Base-by-base conservation (phyloP, 2,113 vertebrate species). In the Fukomys damarensis region DNA sequence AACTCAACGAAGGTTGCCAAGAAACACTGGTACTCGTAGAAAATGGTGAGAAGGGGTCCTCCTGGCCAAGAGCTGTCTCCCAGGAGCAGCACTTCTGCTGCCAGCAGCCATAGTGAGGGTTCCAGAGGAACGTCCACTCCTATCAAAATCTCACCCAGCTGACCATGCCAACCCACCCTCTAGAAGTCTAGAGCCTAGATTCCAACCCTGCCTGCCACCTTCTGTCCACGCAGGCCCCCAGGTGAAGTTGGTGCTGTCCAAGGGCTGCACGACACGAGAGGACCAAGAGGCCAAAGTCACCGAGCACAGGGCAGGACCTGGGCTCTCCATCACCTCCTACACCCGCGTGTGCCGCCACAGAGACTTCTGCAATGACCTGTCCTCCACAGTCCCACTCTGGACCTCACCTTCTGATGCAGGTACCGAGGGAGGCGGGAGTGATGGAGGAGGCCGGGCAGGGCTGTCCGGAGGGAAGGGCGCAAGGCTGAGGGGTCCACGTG, bases 281-380 rank as follows among this genome's bases (percentile, higher is more conserved):
- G 72, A 96, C 41, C 94, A 97, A 0, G 41, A 89, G 35, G 26
- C 30, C 61, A 81, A 8, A 0, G 0, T 97, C 89, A 98, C 79
- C 0, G 1, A 76, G 20, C 97, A 98, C 93, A 79, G 66, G 14
- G 3, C 49, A 10, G 89, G 89, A 65, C 94, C 86, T 0, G 93
- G 97, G 54, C 28, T 97, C 54, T 93, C 96, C 3, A 0, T 96
- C 9, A 0, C 28, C 91, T 97, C 96, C 83, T 98, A 97, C 79
- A 97, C 91, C 61, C 61, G 0, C 0, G 97, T 98, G 24, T 98
- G 97, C 74, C 84, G 90, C 28, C 4, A 70, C 0, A 0, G 0
- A 2, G 22, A 97, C 49, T 0, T 68, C 24, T 98, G 97, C 97
- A 98, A 98, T 3, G 1, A 56, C 28, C 54, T 98, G 22, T 1